Base-by-base conservation (phyloP, 2,113 vertebrate species). In the Atractosteus spatula region DNA sequence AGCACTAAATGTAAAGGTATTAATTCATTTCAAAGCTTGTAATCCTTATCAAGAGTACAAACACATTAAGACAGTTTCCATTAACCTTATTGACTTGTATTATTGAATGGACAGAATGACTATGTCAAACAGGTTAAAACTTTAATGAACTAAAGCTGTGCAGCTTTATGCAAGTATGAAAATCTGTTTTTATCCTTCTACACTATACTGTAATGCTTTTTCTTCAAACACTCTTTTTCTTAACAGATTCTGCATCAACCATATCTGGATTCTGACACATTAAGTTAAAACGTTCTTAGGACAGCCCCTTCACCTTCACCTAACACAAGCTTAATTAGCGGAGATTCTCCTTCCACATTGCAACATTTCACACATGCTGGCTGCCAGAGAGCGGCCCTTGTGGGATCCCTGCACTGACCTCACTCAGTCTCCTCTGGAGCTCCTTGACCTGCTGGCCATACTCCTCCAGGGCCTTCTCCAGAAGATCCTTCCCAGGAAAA, bases 381-480 rank as follows among this genome's bases (percentile, higher is more conserved):
- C 0, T 11, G 79, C 41, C 56, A 3, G 67, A 76, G 66, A 66
- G 43, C 72, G 70, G 64, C 16, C 29, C 29, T 29, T 29, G 29
- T 29, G 29, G 29, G 29, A 29, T 29, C 29, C 0, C 29, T 29
- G 29, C 29, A 84, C 84, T 81, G 55, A 92, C 91, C 81, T 93
- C 71, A 44, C 69, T 83, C 47, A 89, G 78, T 59, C 81, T 84
- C 77, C 74, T 89, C 75, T 89, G 86, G 42, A 89, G 77, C 72
- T 86, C 81, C 76, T 84, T 82, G 70, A 85, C 73, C 76, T 89
- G 87, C 64, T 82, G 81, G 0, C 74, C 83, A 79, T 82, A 82
- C 45, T 89, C 85, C 77, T 92, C 84, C 61, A 88, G 43, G 73
- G 83, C 7, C 29, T 74, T 84, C 73, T 88, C 84, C 0, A 83